Percentiles rank a stretch among this genome's conserved stretches.
phyloP scores from a whole-genome alignment of 2,113 vertebrate genomes.

The Cercopithecus mona region DNA sequence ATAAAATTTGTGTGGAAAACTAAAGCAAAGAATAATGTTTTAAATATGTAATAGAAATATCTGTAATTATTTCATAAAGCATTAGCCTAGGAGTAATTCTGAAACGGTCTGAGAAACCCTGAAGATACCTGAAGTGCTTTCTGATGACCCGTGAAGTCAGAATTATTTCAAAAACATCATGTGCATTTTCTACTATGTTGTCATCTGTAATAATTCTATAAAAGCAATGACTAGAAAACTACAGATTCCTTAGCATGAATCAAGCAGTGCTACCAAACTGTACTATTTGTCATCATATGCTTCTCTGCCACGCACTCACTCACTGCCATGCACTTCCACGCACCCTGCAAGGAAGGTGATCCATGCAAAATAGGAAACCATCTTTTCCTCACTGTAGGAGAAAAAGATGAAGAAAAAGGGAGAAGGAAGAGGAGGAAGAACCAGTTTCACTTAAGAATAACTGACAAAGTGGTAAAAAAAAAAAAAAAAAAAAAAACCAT shows the following conservation, averaged over 20 bases:
- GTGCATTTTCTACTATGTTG: background rate
- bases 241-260: background rate
- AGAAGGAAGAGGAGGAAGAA: fast-evolving
- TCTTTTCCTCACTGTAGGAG: too few species aligned
- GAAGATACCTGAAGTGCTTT: background rate
- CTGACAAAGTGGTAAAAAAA: background rate
- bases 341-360: too few species aligned
- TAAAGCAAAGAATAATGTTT: background rate
- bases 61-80: background rate
- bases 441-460: background rate
- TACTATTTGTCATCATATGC: fast-evolving
- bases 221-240: background rate
- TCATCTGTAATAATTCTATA: background rate
- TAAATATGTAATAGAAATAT: background rate
- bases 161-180: background rate
- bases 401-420: background rate
- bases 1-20: background rate
- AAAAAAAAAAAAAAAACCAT: background rate
- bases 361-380: too few species aligned
- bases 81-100: background rate
- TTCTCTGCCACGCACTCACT: background rate
- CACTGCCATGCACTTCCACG: too few species aligned
- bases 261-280: too few species aligned
- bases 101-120: background rate
- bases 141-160: background rate